A percentile compares a stretch with the other conserved stretches of the same genome.
Evolutionary conservation across 2,797 vertebrate genomes (phyloP).

Genomic region (Poecilia velifera): DNA sequence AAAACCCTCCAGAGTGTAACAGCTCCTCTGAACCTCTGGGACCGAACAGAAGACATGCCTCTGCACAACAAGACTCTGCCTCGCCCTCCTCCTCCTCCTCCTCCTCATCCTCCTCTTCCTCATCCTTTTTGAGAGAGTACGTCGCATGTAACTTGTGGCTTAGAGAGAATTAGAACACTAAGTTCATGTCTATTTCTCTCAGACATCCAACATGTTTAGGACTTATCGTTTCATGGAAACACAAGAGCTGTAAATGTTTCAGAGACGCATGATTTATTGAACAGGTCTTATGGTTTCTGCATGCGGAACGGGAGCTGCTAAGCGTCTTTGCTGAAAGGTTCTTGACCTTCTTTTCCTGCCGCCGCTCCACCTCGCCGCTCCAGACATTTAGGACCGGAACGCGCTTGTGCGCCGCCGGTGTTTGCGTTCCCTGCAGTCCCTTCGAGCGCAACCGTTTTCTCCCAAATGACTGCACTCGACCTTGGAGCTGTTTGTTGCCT

Average conservation of each 20-base stretch:
- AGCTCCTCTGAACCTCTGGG: constrained; percentile 63
- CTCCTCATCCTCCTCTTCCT: background rate
- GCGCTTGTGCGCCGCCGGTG: constrained; percentile 1
- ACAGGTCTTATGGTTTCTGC: constrained; percentile 51
- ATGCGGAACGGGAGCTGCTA: constrained; percentile 57
- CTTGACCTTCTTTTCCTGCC: constrained; percentile 26
- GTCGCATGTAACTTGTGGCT: constrained; percentile 70
- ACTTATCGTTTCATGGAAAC: constrained; percentile 77
- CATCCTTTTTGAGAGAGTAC: constrained; percentile 44
- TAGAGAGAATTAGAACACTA: constrained; percentile 75
- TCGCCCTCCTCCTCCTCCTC: constrained; percentile 4
- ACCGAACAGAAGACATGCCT: constrained; percentile 64
- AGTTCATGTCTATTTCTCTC: constrained; percentile 68
- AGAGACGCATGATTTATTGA: constrained; percentile 76
- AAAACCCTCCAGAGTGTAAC: constrained; percentile 49
- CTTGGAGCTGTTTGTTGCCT: constrained; percentile 35
- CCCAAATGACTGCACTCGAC: constrained; percentile 22
- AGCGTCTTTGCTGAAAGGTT: constrained; percentile 51
- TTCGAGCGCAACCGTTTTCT: constrained; percentile 33
- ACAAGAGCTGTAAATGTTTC: constrained; percentile 72
- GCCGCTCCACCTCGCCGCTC: constrained; percentile 10
- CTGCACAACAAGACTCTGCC: constrained; percentile 47
- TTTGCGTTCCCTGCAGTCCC: constrained; percentile 20
- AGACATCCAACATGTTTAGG: constrained; percentile 71
- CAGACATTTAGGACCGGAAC: constrained; percentile 34